These are phyloP conservation scores for Paramacrobiotus metropolitanus DNA, from an alignment of 1,140 invertebrate species.

Conservation along the genomic window DNA sequence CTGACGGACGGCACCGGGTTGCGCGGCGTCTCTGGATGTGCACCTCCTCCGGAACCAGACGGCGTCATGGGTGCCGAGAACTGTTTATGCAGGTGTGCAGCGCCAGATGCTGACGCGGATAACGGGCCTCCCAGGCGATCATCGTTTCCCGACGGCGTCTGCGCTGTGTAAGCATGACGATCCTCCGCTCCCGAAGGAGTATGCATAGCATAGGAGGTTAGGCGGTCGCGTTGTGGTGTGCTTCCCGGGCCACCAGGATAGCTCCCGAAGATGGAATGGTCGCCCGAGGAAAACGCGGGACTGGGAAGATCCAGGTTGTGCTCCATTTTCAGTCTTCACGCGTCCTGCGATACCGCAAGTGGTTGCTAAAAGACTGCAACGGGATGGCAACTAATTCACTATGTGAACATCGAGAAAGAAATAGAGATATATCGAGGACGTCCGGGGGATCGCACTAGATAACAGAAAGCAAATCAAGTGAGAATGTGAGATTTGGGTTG, in stretches of 20 bases:
- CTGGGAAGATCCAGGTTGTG: not conserved
- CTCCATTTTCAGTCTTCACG: not conserved
- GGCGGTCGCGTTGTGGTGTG: not conserved
- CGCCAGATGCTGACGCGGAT: not conserved
- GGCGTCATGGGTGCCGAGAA: not conserved
- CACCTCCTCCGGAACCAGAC: not conserved
- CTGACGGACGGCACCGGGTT: not conserved
- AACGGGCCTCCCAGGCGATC: not conserved
- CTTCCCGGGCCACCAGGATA: not conserved
- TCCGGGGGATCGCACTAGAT: too few species aligned
- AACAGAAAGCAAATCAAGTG: too few species aligned
- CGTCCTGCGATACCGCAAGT: too few species aligned
- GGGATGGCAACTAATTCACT: too few species aligned
- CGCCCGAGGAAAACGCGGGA: not conserved
- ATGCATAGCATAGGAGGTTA: not conserved
- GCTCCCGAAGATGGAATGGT: not conserved
- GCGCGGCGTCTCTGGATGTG: not conserved
- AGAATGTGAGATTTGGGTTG: too few species aligned
- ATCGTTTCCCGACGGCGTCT: not conserved
- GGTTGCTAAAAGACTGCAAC: too few species aligned
- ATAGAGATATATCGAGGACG: too few species aligned
- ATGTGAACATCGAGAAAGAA: too few species aligned
- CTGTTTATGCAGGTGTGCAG: not conserved
- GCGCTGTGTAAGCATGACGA: not conserved
- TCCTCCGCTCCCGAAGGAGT: not conserved